Evolutionary conservation across 2,113 vertebrate genomes (phyloP).

Genomic region (Gavia stellata): DNA sequence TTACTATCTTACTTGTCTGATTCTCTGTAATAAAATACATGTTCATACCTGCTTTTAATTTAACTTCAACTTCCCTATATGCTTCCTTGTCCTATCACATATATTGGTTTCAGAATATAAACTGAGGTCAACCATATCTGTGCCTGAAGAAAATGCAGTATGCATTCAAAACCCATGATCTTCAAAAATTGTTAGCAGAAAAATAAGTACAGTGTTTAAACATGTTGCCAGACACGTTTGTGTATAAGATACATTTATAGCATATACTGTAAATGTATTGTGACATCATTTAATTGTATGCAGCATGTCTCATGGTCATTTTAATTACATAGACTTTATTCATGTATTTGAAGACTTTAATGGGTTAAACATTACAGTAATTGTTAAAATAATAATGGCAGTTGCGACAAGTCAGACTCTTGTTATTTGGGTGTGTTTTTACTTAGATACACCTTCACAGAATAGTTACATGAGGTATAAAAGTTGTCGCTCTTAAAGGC

Average conservation of each 20-base stretch:
- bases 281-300: neutral
- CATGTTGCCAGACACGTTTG: neutral
- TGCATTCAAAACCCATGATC: neutral
- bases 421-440: neutral
- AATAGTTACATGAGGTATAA: neutral
- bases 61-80: slow-evolving; percentile 58
- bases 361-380: neutral
- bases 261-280: neutral
- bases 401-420: neutral
- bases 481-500: neutral
- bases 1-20: slow-evolving; percentile 55
- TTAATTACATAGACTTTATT: neutral
- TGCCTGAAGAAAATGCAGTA: slow-evolving; percentile 21
- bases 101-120: slow-evolving; percentile 56
- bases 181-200: neutral
- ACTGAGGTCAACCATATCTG: slow-evolving; percentile 6
- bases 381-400: neutral
- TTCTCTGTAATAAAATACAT: slow-evolving; percentile 68
- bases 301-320: neutral
- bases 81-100: slow-evolving; percentile 52
- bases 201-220: neutral
- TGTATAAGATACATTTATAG: neutral
- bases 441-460: neutral
- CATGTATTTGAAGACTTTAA: neutral
- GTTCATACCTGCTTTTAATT: slow-evolving; percentile 74